These are phyloP conservation scores for Dusona sp. DNA, from an alignment of 2,888 invertebrate species.

Conservation along the genomic window DNA sequence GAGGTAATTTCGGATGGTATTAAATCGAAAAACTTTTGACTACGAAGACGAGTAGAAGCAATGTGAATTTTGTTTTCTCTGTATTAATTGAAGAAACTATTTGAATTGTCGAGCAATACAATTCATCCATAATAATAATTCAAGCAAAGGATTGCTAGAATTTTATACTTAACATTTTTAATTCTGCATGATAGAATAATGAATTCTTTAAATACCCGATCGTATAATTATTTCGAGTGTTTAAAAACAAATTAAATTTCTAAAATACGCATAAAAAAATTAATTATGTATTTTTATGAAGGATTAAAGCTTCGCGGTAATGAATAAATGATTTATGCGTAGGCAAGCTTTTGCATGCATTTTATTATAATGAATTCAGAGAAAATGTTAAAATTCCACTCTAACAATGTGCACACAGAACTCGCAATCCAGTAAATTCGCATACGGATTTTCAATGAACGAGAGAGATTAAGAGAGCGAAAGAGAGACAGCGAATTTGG, in stretches of 20 bases:
- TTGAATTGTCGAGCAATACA: conserved; percentile 11
- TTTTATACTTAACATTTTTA: not conserved
- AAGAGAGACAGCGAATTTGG: conserved; percentile 12
- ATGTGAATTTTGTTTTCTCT: conserved; percentile 27
- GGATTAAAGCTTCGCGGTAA: conserved; percentile 5
- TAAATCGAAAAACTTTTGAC: conserved; percentile 28
- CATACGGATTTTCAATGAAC: conserved; percentile 11
- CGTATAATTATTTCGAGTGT: not conserved
- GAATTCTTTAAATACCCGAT: not conserved
- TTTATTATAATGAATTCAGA: conserved; percentile 33
- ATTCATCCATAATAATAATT: conserved; percentile 35
- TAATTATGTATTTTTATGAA: not conserved
- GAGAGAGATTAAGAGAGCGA: not conserved
- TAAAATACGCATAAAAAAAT: not conserved
- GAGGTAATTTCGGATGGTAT: conserved; percentile 28
- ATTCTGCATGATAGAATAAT: not conserved
- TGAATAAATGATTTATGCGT: conserved; percentile 40
- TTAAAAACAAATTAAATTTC: not conserved
- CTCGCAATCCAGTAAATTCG: conserved; percentile 3
- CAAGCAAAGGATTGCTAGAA: not conserved
- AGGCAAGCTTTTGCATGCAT: conserved; percentile 8
- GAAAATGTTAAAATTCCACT: conserved; percentile 35
- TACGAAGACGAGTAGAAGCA: not conserved
- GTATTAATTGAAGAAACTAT: conserved; percentile 45
- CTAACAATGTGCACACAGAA: not conserved